Base-by-base conservation (phyloP, 1,140 invertebrate genomes). In the Solenopsis fugax region DNA sequence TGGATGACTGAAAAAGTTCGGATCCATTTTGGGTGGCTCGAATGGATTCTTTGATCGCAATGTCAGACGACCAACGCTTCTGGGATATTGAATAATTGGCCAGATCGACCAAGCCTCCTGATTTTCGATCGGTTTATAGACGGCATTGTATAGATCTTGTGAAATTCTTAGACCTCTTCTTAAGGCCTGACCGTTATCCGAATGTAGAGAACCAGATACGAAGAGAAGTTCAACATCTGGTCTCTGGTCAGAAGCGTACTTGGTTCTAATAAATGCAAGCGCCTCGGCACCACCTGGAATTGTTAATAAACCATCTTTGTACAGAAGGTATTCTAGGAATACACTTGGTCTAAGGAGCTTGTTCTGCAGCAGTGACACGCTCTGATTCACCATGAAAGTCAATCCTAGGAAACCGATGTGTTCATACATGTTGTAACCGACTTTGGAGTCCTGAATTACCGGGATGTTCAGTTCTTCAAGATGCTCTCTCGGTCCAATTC, bases 51-150 rank as follows among this genome's bases (percentile, higher is more conserved):
- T 96, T 7, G 96, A 96, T 84, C 94, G 95, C 0, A 98, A 93
- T 87, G 95, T 96, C 3, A 98, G 85, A 24, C 96, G 96, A 3
- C 98, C 98, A 76, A 96, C 95, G 0, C 97, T 98, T 93, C 97
- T 96, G 0, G 98, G 98, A 93, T 97, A 96, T 41, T 98, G 95
- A 0, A 98, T 92, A 94, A 98, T 97, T 0, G 97, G 97, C 89
- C 97, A 94, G 5, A 97, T 95, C 0, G 96, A 96, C 92, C 96
- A 97, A 10, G 96, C 96, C 88, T 97, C 96, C n/a, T 94, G 93
- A 58, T 95, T 93, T 82, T 96, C 96, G 18, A 97, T 94, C 2
- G 96, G 95, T 52, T 93, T 94, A 90, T 95, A 97, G 58, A 96
- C 93, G 0, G 94, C 92, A 45, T 97, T 91, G 88, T 97, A 97